These are phyloP conservation scores for Sitta europaea DNA, from an alignment of 2,113 vertebrate genomes.

Conservation along the genomic window DNA sequence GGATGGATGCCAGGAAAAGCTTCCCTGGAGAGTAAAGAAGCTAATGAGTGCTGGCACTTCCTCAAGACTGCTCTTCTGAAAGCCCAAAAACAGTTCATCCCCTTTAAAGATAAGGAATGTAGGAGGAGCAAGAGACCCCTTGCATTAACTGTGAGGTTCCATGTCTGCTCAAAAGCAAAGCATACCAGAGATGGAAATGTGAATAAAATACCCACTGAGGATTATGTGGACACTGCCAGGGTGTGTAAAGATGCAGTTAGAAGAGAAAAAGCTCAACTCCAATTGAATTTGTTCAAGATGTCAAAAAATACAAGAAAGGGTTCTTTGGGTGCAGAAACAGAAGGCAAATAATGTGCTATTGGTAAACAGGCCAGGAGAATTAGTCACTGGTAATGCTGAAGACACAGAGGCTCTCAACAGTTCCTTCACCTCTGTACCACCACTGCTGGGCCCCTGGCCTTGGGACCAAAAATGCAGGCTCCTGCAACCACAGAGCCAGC, in stretches of 20 bases:
- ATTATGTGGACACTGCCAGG: background rate
- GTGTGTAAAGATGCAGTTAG: background rate
- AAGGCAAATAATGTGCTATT: fast-evolving
- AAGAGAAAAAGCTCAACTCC: background rate
- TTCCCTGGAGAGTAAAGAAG: background rate
- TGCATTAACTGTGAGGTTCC: background rate
- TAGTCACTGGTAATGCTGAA: fast-evolving
- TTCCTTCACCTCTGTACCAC: background rate
- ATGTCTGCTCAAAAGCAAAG: background rate
- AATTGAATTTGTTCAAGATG: background rate
- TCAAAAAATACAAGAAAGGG: background rate
- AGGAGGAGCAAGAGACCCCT: background rate
- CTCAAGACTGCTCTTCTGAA: background rate
- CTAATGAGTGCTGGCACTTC: background rate
- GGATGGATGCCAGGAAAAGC: background rate
- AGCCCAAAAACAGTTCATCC: background rate
- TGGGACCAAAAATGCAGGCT: background rate
- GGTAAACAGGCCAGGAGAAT: background rate
- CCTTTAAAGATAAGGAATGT: background rate
- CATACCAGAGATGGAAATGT: background rate
- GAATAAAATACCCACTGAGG: background rate
- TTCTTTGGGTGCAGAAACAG: background rate
- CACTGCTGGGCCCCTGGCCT: background rate
- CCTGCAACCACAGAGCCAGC: background rate
- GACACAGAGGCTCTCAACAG: background rate